These are phyloP conservation scores for Tuberolachnus salignus DNA, from an alignment of 2,888 invertebrate species.

Conservation along the genomic window DNA sequence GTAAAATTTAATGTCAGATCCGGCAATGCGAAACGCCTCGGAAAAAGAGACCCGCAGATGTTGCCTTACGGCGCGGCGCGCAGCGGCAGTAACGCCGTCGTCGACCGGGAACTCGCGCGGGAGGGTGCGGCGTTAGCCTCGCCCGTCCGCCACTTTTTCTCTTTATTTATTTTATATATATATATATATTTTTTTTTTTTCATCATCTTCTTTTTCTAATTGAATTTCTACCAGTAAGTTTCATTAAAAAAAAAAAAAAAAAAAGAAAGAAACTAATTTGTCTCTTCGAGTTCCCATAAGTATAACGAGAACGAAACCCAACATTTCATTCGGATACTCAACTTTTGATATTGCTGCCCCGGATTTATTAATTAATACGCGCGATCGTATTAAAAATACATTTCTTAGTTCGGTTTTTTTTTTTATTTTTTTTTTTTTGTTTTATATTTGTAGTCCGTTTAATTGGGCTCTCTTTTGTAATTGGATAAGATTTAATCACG, in stretches of 20 bases:
- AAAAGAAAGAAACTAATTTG: constrained; percentile 51
- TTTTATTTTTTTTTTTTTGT: constrained; percentile 4
- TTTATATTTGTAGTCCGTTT: neutral
- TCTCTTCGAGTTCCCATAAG: constrained; percentile 34
- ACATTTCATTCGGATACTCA: constrained; percentile 20
- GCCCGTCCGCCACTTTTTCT: constrained; percentile 23
- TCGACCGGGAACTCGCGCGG: neutral
- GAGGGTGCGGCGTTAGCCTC: neutral
- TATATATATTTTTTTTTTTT: neutral
- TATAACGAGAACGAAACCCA: constrained; percentile 7
- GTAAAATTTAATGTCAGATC: constrained; percentile 47
- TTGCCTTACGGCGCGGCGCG: constrained; percentile 29
- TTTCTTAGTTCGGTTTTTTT: neutral
- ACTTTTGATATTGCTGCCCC: constrained; percentile 14
- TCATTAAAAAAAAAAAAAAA: constrained; percentile 32
- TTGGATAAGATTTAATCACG: constrained; percentile 18
- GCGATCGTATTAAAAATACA: constrained; percentile 27
- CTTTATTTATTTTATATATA: neutral
- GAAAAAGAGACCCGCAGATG: constrained; percentile 38
- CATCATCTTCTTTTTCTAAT: constrained; percentile 44
- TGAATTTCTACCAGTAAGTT: constrained; percentile 50
- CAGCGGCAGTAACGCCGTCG: neutral
- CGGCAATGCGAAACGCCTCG: constrained; percentile 16
- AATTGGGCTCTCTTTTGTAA: neutral
- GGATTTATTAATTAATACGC: constrained; percentile 50